phyloP scores from a whole-genome alignment of 1,140 invertebrate species.

The Holcopasites calliopsidis region DNA sequence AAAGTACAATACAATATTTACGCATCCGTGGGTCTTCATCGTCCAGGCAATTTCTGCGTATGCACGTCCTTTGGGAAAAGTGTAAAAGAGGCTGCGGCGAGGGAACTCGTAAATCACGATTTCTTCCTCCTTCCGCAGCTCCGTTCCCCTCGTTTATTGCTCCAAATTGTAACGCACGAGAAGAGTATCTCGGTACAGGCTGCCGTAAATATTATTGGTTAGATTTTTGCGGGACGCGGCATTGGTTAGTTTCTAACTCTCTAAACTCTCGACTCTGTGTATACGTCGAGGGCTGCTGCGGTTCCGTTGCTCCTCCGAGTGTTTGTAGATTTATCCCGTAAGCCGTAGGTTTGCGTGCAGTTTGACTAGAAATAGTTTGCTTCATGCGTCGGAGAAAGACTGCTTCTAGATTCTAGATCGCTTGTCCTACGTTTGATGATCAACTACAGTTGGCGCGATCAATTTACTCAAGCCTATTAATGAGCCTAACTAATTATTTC shows the following conservation, averaged over 20 bases:
- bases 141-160: too few species aligned
- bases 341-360: not conserved
- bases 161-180: too few species aligned
- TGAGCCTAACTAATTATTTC: too few species aligned
- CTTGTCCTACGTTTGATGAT: not conserved
- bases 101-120: not conserved
- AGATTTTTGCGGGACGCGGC: not conserved
- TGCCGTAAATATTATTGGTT: not conserved
- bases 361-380: not conserved
- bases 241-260: conserved; percentile 17
- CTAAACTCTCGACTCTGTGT: not conserved
- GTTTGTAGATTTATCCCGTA: not conserved
- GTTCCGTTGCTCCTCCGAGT: not conserved
- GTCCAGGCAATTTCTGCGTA: too few species aligned
- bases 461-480: too few species aligned
- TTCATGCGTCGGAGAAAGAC: not conserved
- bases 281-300: not conserved
- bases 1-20: too few species aligned
- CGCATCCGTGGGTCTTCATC: too few species aligned
- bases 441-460: not conserved
- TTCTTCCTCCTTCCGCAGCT: too few species aligned
- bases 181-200: too few species aligned
- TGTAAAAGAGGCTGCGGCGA: too few species aligned
- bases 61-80: too few species aligned
- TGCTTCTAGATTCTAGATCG: not conserved